Percentiles rank a stretch among this genome's conserved stretches.
Conservation (phyloP, 1,140 invertebrate species). For the Tetragonula clypearis region DNA sequence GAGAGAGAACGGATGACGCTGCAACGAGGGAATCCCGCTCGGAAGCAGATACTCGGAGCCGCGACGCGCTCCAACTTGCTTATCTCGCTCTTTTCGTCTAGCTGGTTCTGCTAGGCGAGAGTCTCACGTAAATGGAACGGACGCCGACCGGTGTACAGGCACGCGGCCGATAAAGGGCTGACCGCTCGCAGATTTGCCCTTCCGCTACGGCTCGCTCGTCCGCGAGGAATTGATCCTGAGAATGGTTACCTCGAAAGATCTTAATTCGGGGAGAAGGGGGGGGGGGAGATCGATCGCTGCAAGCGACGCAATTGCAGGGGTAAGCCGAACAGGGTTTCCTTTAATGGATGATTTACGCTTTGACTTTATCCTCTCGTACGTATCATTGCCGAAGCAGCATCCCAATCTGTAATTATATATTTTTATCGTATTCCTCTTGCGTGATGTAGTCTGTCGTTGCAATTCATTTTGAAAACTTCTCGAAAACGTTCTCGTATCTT, state of each 20-base stretch:
- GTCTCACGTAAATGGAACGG: conserved; percentile 61
- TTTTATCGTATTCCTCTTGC: no score
- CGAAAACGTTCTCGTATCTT: no score
- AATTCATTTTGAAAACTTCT: no score
- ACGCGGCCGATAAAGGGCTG: conserved; percentile 45
- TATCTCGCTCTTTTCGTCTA: conserved; percentile 59
- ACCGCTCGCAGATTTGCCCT: not conserved
- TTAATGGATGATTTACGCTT: not conserved
- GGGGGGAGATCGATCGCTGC: not conserved
- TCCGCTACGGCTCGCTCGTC: not conserved
- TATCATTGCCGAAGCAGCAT: not conserved
- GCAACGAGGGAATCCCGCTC: conserved; percentile 44
- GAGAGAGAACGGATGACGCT: conserved; percentile 15
- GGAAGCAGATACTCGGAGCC: conserved; percentile 53
- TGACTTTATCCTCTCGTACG: not conserved
- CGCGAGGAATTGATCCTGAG: not conserved
- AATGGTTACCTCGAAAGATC: not conserved
- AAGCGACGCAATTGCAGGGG: not conserved
- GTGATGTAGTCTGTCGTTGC: no score
- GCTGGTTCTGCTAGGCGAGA: conserved; percentile 27
- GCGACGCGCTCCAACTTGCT: conserved; percentile 47
- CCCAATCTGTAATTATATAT: no score
- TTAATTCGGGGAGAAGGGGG: conserved; percentile 3
- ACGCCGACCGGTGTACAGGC: conserved; percentile 18
- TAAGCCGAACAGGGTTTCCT: not conserved